Evolutionary conservation across 2,797 vertebrate species (phyloP).

Genomic region (Pantherophis alleghaniensis): DNA sequence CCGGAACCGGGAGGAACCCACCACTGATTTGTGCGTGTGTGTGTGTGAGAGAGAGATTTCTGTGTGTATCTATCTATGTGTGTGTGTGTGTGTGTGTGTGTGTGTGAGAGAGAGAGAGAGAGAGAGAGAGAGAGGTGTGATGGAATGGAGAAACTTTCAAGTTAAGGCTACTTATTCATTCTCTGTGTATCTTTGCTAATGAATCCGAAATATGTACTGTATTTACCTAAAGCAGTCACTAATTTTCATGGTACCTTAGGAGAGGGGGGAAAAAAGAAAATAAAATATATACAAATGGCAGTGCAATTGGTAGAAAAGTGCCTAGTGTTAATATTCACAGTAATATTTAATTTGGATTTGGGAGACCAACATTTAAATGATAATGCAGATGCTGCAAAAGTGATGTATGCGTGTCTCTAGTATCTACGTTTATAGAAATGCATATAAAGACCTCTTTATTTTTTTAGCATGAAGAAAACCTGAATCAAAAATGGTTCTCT

Average conservation of each 20-base stretch:
- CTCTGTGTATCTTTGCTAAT: background rate
- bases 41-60: no score
- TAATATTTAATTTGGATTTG: conserved; percentile 37
- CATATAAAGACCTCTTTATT: no score
- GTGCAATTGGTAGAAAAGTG: conserved; percentile 15
- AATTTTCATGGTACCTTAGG: background rate
- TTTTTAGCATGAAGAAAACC: background rate
- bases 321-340: conserved; percentile 8
- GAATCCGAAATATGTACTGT: background rate
- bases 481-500: background rate
- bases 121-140: no score
- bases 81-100: no score
- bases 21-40: no score
- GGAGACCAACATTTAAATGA: conserved; percentile 18
- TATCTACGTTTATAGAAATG: background rate
- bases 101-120: no score
- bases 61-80: no score
- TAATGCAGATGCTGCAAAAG: background rate
- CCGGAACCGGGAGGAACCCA: no score
- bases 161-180: background rate
- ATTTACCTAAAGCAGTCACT: conserved; percentile 18
- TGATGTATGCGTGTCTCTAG: background rate
- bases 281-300: conserved; percentile 23
- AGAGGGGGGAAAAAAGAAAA: background rate
- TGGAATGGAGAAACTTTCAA: background rate